Evolutionary conservation across 2,113 vertebrate genomes (phyloP).

Genomic region (Ciconia stormi): DNA sequence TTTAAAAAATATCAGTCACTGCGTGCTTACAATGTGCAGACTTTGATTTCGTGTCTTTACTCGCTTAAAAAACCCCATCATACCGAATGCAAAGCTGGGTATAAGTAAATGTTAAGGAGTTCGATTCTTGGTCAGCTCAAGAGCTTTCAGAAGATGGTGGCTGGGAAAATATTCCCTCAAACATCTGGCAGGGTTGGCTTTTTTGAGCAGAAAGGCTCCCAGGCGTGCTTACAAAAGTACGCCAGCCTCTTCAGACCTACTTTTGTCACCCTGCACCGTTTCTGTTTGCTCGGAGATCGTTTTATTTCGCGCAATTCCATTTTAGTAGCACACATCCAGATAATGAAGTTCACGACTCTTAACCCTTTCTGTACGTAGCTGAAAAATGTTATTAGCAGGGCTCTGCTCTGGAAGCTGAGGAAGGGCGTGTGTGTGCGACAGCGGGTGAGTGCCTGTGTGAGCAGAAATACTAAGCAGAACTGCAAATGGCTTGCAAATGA

Average conservation of each 20-base stretch:
- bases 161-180: neutral
- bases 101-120: neutral
- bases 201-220: neutral
- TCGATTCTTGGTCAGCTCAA: neutral
- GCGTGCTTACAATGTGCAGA: neutral
- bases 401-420: neutral
- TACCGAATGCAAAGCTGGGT: neutral
- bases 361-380: constrained; percentile 39
- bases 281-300: constrained; percentile 42
- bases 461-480: neutral
- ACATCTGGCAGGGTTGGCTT: neutral
- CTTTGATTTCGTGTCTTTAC: neutral
- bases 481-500: constrained; percentile 63
- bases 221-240: neutral
- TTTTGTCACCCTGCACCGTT: neutral
- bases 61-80: neutral
- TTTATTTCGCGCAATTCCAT: constrained; percentile 57
- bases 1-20: constrained; percentile 37
- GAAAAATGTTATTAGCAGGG: constrained; percentile 14
- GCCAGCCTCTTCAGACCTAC: neutral
- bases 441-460: neutral
- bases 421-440: neutral
- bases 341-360: constrained; percentile 47
- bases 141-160: constrained; percentile 15
- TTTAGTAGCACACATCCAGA: constrained; percentile 44